A percentile compares a stretch with the other conserved stretches of the same genome.
These are phyloP conservation scores for Agrilus mali DNA, from an alignment of 2,888 invertebrate genomes.

Conservation along the genomic window DNA sequence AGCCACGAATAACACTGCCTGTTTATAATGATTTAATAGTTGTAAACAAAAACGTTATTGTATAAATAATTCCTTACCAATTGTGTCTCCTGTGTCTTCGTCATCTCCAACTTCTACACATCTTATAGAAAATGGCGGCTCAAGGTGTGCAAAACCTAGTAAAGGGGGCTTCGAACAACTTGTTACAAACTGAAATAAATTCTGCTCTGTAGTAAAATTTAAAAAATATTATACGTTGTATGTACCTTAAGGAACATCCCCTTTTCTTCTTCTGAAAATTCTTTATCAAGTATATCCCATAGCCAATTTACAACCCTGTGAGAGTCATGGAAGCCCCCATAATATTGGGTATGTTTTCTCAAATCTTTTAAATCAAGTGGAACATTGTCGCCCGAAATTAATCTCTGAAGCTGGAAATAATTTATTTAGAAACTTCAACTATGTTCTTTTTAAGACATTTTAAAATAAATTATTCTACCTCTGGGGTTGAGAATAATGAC, in stretches of 20 bases:
- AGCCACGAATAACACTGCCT: slow-evolving; percentile 94
- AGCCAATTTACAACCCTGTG: slow-evolving; percentile 97
- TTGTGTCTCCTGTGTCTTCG: slow-evolving; percentile 80
- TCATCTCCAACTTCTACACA: slow-evolving; percentile 99
- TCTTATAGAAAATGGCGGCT: slow-evolving; percentile 95
- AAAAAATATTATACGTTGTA: neutral
- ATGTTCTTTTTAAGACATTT: neutral
- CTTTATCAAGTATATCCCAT: slow-evolving; percentile 94
- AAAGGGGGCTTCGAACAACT: slow-evolving; percentile 96
- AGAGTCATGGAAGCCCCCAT: slow-evolving; percentile 97
- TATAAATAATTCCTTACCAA: slow-evolving; percentile 39
- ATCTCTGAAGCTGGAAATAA: slow-evolving; percentile 60
- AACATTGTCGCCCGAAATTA: slow-evolving; percentile 92
- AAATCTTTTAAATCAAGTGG: slow-evolving; percentile 82
- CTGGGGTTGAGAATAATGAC: slow-evolving; percentile 87
- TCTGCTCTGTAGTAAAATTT: neutral
- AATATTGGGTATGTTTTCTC: slow-evolving; percentile 90
- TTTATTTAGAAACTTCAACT: neutral
- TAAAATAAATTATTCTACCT: slow-evolving; percentile 42
- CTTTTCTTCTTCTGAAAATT: slow-evolving; percentile 85
- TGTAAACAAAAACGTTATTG: no score
- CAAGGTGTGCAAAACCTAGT: slow-evolving; percentile 89
- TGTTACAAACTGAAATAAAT: slow-evolving; percentile 40
- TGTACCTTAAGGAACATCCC: slow-evolving; percentile 84
- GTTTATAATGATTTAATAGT: neutral